These are phyloP conservation scores for Diplazon laetatorius DNA, from an alignment of 2,888 invertebrate species.

Conservation along the genomic window DNA sequence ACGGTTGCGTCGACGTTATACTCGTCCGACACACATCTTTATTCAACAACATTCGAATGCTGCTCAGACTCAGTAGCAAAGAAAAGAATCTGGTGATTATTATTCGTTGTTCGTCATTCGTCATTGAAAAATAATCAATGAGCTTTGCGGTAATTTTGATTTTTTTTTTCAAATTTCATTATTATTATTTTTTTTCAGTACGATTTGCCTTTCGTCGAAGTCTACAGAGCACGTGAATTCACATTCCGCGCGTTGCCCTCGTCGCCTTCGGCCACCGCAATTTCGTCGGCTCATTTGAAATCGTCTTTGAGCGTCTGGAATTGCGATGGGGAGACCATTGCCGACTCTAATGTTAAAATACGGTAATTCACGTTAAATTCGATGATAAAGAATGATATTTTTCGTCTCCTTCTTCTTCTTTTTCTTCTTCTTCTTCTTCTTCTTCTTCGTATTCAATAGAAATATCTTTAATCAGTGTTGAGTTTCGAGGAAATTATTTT, in stretches of 20 bases:
- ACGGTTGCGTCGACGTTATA: conserved; percentile 91
- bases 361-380: conserved; percentile 81
- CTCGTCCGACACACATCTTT: conserved; percentile 89
- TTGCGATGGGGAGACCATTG: conserved; percentile 91
- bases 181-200: conserved; percentile 81
- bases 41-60: conserved; percentile 88
- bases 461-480: too few species aligned
- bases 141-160: too few species aligned
- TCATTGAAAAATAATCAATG: too few species aligned
- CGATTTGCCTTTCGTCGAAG: conserved; percentile 90
- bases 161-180: too few species aligned
- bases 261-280: conserved; percentile 70
- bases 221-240: conserved; percentile 89
- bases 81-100: conserved; percentile 86
- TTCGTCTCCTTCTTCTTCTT: background rate
- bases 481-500: too few species aligned
- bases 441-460: too few species aligned
- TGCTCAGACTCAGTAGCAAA: conserved; percentile 86
- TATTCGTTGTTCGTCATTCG: conserved; percentile 18
- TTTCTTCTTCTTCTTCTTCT: too few species aligned
- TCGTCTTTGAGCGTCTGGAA: conserved; percentile 88
- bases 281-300: conserved; percentile 73
- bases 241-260: conserved; percentile 85
- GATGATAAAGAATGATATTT: conserved; percentile 8
- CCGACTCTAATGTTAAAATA: conserved; percentile 86